Percentiles rank a stretch among this genome's conserved stretches.
Conservation (phyloP, 2,113 vertebrate species). For the Scopus umbretta region DNA sequence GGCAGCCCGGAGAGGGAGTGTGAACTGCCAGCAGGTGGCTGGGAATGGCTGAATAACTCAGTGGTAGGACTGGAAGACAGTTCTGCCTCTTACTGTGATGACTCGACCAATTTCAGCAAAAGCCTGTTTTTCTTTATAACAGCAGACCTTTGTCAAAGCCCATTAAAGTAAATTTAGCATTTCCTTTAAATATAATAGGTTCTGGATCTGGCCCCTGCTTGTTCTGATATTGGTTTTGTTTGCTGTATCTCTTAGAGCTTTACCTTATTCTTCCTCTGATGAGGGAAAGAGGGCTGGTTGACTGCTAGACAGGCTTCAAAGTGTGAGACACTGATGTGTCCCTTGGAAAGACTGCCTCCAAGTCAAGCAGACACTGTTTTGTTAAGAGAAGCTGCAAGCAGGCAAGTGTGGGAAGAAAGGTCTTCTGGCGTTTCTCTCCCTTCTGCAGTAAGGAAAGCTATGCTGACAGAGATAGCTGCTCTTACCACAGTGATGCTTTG, state of each 20-base stretch:
- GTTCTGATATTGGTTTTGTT: neutral
- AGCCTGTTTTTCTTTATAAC: neutral
- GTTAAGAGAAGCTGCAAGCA: neutral
- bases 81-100: neutral
- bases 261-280: neutral
- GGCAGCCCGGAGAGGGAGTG: neutral
- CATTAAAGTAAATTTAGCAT: neutral
- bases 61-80: neutral
- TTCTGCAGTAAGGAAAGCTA: neutral
- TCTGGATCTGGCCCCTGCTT: neutral
- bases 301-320: neutral
- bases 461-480: neutral
- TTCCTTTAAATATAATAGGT: neutral
- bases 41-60: conserved; percentile 5
- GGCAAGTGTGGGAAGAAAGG: neutral
- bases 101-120: neutral
- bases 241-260: neutral
- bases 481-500: neutral
- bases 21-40: conserved; percentile 56
- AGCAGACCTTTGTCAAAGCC: neutral
- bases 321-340: neutral
- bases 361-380: neutral
- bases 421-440: neutral
- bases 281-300: neutral
- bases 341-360: neutral